A percentile compares a stretch with the other conserved stretches of the same genome.
These are phyloP conservation scores for Episyrphus balteatus DNA, from an alignment of 1,140 invertebrate species.

Conservation along the genomic window DNA sequence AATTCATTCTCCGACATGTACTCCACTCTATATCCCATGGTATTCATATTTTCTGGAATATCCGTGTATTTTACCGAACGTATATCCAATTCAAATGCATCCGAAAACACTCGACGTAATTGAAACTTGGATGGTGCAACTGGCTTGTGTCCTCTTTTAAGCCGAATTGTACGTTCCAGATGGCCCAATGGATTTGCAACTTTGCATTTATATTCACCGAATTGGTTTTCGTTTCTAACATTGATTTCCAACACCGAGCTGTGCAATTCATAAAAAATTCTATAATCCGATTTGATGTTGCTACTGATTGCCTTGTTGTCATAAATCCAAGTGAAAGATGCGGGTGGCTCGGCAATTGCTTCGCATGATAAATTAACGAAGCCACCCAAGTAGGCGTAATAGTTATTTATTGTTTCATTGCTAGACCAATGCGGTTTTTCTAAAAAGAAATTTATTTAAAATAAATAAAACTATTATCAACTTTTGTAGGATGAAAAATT, in stretches of 20 bases:
- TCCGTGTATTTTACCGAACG: constrained; percentile 20
- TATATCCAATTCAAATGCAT: constrained; percentile 37
- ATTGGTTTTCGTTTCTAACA: constrained; percentile 37
- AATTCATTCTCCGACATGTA: constrained; percentile 29
- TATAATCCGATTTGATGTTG: constrained; percentile 20
- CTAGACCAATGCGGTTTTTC: constrained; percentile 30
- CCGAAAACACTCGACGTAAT: constrained; percentile 25
- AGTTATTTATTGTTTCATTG: constrained; percentile 27
- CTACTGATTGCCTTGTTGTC: constrained; percentile 30
- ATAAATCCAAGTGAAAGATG: constrained; percentile 45
- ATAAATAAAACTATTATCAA: too few species aligned
- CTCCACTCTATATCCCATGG: constrained; percentile 30
- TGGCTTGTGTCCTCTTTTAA: constrained; percentile 41
- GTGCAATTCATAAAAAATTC: constrained; percentile 35
- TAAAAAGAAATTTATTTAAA: too few species aligned
- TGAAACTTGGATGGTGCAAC: constrained; percentile 32
- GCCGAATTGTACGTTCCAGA: constrained; percentile 39
- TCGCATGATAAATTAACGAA: constrained; percentile 46
- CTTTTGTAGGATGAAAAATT: too few species aligned
- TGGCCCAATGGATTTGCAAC: constrained; percentile 43
- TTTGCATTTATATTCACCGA: constrained; percentile 46
- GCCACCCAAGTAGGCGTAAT: constrained; percentile 40
- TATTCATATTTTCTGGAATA: constrained; percentile 29
- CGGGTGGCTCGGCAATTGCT: constrained; percentile 44
- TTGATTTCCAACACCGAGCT: constrained; percentile 39